These are phyloP conservation scores for Daboia siamensis DNA, from an alignment of 2,113 vertebrate species.

Conservation along the genomic window DNA sequence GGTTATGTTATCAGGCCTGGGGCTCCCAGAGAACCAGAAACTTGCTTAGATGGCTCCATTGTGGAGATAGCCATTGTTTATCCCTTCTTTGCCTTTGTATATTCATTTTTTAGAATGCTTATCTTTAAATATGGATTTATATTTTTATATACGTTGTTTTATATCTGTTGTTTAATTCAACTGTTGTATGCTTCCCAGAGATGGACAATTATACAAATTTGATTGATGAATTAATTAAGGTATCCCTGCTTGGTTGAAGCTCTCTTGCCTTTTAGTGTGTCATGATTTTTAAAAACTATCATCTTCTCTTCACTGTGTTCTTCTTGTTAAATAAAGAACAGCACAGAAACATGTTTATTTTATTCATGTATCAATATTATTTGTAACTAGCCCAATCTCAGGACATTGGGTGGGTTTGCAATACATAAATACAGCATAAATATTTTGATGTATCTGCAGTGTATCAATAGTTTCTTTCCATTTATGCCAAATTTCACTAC, in stretches of 20 bases:
- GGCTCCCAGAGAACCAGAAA: neutral
- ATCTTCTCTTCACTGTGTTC: neutral
- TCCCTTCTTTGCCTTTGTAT: neutral
- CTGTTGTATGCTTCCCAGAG: neutral
- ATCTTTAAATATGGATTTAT: neutral
- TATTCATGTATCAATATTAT: neutral
- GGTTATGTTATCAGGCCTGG: neutral
- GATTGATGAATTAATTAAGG: neutral
- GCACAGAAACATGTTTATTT: neutral
- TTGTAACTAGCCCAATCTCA: neutral
- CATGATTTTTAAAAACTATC: neutral
- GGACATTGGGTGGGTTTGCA: neutral
- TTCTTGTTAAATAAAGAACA: neutral
- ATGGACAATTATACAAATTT: neutral
- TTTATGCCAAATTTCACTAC: neutral
- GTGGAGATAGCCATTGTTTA: neutral
- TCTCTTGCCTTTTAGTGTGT: neutral
- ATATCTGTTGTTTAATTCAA: neutral
- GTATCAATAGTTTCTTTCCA: neutral
- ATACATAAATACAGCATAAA: neutral
- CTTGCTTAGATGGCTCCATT: neutral
- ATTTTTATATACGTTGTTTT: neutral
- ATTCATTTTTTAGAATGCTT: neutral
- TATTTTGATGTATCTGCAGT: neutral
- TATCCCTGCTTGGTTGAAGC: neutral